phyloP scores from a whole-genome alignment of 2,888 invertebrate species.

The Helobdella robusta region DNA sequence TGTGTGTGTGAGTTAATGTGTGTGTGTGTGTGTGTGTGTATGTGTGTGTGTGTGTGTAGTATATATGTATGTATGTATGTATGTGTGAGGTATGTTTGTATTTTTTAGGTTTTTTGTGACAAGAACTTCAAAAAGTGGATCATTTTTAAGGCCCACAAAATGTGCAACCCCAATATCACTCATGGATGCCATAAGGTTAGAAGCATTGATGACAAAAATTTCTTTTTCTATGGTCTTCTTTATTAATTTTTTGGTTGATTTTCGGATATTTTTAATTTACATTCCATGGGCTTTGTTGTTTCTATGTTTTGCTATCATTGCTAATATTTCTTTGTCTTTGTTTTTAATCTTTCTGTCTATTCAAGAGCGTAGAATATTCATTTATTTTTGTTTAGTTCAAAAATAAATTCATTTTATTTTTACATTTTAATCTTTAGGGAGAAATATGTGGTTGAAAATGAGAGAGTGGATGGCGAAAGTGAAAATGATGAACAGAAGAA shows the following conservation, averaged over 20 bases:
- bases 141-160: constrained; percentile 76
- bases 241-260: neutral
- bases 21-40: too few species aligned
- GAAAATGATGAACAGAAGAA: too few species aligned
- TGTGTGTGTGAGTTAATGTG: too few species aligned
- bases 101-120: constrained; percentile 57
- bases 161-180: constrained; percentile 64
- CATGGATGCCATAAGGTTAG: constrained; percentile 59
- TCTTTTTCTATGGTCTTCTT: neutral
- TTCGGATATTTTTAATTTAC: neutral
- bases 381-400: too few species aligned
- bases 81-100: constrained; percentile 41
- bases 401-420: too few species aligned
- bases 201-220: too few species aligned
- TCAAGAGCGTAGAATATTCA: too few species aligned
- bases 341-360: neutral
- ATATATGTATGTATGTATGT: neutral
- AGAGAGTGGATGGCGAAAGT: too few species aligned
- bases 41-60: neutral
- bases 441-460: too few species aligned
- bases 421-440: too few species aligned
- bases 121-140: constrained; percentile 57
- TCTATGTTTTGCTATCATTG: neutral
- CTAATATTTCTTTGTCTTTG: neutral
- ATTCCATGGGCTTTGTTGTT: neutral